These are phyloP conservation scores for Cervus canadensis DNA, from an alignment of 2,113 vertebrate genomes.

Conservation along the genomic window DNA sequence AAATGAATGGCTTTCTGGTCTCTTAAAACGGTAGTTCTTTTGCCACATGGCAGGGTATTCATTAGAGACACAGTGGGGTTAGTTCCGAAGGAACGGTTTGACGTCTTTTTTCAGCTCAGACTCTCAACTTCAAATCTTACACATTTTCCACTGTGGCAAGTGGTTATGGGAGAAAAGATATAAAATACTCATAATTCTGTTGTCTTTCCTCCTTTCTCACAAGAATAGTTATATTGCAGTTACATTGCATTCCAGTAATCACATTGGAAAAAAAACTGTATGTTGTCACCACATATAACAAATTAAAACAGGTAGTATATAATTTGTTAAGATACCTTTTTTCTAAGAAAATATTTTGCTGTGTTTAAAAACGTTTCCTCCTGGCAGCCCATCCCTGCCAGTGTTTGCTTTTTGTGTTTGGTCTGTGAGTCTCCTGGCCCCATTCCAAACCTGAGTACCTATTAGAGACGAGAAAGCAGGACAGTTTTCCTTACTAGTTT, in stretches of 20 bases:
- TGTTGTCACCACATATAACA: background rate
- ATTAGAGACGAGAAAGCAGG: background rate
- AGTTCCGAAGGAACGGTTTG: background rate
- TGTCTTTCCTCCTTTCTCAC: background rate
- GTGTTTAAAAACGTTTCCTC: background rate
- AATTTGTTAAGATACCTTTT: constrained; percentile 14
- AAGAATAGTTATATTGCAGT: background rate
- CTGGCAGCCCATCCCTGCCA: background rate
- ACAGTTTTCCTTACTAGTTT: background rate
- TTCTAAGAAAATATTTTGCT: background rate
- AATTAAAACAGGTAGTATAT: background rate
- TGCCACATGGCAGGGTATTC: background rate
- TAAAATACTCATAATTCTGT: background rate
- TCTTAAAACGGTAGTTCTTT: background rate
- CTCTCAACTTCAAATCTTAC: background rate
- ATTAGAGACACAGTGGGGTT: background rate
- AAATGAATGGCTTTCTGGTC: background rate
- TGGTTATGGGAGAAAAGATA: background rate
- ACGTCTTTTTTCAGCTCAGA: background rate
- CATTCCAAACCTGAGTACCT: background rate
- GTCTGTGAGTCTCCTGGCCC: background rate
- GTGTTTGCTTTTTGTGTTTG: background rate
- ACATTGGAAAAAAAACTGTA: background rate
- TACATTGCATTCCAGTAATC: background rate
- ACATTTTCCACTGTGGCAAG: background rate